Evolutionary conservation across 2,888 invertebrate genomes (phyloP), one percentile per base, ranked within the genome.

Genomic region (Athrips mouffetella): DNA sequence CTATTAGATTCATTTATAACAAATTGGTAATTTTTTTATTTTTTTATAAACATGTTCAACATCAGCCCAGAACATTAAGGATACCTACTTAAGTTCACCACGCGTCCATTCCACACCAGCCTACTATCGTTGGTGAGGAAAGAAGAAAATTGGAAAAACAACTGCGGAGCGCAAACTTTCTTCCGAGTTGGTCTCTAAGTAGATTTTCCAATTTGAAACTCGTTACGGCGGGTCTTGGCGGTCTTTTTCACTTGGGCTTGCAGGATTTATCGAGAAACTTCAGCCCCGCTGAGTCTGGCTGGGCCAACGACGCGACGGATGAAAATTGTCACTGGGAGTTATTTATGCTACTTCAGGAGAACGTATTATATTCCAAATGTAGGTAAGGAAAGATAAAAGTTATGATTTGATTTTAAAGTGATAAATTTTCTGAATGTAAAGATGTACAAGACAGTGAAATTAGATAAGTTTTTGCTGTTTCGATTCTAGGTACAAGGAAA

Each of bases 171-270:
- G n/a, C 53, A 40, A 59, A 57, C 50, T 53, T 41, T 45, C 27
- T n/a, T 49, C 52, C 66, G 35, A 47, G 23, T 70, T 69, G 59
- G 55, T 65, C 57, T 67, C 67, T 68, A 73, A 77, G 78, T 78
- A 76, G 74, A 76, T 76, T 81, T 80, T 81, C 81, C 81, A 80
- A 83, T 82, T 81, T 79, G 69, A 74, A 80, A 78, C 76, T 81
- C 78, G 77, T 81, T 79, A 73, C 73, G 50, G 52, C 51, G 56
- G 47, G 59, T 52, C 55, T 53, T 50, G 54, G 45, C 51, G 57
- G 53, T 67, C 58, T 79, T 80, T 69, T 83, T 83, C 81, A 82
- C 81, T 83, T 78, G 77, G 65, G 67, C 75, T 67, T 41, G 53
- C 58, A 52, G 63, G 74, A 82, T 81, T 83, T 82, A 84, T 83